A percentile compares a stretch with the other conserved stretches of the same genome.
These are phyloP conservation scores for Lobophora halterata DNA, from an alignment of 2,888 invertebrate genomes.

Conservation along the genomic window DNA sequence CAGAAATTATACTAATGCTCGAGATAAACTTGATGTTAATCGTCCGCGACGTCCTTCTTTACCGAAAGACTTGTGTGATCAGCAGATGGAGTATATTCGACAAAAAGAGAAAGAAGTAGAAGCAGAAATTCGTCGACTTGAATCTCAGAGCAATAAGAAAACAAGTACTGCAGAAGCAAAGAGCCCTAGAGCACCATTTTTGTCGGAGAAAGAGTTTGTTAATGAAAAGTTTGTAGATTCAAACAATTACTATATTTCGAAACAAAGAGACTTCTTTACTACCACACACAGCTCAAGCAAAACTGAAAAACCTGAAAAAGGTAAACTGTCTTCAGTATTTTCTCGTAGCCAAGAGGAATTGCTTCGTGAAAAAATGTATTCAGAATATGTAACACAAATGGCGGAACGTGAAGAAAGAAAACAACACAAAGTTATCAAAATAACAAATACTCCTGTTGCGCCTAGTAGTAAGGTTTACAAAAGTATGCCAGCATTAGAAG, in stretches of 20 bases:
- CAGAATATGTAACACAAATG: constrained; percentile 90
- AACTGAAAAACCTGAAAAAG: constrained; percentile 38
- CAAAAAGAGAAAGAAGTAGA: constrained; percentile 85
- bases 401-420: constrained; percentile 89
- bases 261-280: constrained; percentile 67
- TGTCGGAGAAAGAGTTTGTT: constrained; percentile 55
- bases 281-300: constrained; percentile 38
- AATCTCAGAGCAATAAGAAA: constrained; percentile 71
- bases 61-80: constrained; percentile 83
- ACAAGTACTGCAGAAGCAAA: constrained; percentile 34
- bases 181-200: constrained; percentile 64
- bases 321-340: constrained; percentile 59
- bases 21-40: constrained; percentile 40
- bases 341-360: constrained; percentile 86
- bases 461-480: constrained; percentile 53
- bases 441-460: constrained; percentile 79
- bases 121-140: constrained; percentile 83
- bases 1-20: constrained; percentile 53
- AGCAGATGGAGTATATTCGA: constrained; percentile 83
- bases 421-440: constrained; percentile 89
- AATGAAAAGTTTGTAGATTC: constrained; percentile 43
- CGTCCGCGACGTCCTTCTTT: constrained; percentile 78
- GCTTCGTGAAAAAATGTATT: constrained; percentile 90
- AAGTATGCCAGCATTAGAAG: constrained; percentile 59
- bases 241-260: constrained; percentile 65